These are phyloP conservation scores for Columba livia DNA, from an alignment of 2,113 vertebrate genomes.

Conservation along the genomic window DNA sequence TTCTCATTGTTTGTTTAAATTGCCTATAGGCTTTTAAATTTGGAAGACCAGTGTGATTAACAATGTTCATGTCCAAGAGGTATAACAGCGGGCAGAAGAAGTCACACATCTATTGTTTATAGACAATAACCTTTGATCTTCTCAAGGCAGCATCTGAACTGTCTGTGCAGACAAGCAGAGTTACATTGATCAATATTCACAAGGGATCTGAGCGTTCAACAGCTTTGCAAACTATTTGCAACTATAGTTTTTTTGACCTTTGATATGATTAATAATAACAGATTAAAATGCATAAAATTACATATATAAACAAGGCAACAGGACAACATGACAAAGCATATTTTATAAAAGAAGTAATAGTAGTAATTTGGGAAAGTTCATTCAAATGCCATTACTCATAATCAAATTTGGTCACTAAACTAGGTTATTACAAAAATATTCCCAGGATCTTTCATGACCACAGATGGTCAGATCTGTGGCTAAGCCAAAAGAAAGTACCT, in stretches of 20 bases:
- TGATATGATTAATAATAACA: not conserved
- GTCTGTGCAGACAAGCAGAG: not conserved
- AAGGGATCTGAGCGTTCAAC: not conserved
- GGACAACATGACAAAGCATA: not conserved
- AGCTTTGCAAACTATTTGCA: not conserved
- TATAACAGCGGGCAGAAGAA: not conserved
- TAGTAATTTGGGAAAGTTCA: constrained; percentile 8
- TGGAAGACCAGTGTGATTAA: not conserved
- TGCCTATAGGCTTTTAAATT: not conserved
- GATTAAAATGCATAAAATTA: not conserved
- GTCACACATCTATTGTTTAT: not conserved
- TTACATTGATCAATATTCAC: not conserved
- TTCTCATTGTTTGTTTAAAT: constrained; percentile 6
- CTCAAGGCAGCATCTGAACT: not conserved
- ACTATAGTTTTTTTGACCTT: not conserved
- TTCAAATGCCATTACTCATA: constrained; percentile 40
- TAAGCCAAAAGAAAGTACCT: constrained; percentile 51
- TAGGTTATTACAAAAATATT: constrained; percentile 56
- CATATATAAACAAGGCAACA: not conserved
- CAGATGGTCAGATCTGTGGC: constrained; percentile 37
- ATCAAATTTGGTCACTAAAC: constrained; percentile 36
- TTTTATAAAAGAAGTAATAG: constrained; percentile 24
- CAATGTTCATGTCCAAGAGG: not conserved
- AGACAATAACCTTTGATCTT: not conserved
- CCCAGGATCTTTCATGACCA: constrained; percentile 57